A percentile compares a stretch with the other conserved stretches of the same genome.
phyloP scores from a whole-genome alignment of 1,140 invertebrate species.

The Epicauta chinensis region DNA sequence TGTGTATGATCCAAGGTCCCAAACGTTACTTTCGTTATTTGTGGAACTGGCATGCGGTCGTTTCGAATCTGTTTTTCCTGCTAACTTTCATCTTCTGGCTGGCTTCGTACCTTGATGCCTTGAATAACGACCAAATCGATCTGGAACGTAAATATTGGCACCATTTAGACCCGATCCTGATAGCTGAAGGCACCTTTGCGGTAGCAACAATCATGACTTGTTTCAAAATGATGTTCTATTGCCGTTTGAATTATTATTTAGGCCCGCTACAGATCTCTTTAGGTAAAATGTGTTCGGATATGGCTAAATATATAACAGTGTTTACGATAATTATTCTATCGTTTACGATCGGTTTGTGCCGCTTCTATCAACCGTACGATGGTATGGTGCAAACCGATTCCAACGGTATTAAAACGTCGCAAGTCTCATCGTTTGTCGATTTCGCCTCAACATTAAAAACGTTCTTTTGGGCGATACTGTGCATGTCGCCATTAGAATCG shows the following conservation, averaged over 20 bases:
- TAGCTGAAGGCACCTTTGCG: conserved; percentile 66
- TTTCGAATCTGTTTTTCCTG: conserved; percentile 45
- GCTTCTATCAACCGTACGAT: conserved; percentile 54
- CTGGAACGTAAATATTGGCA: conserved; percentile 63
- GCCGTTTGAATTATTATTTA: conserved; percentile 51
- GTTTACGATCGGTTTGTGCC: conserved; percentile 46
- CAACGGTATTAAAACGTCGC: conserved; percentile 44
- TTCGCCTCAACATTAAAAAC: conserved; percentile 58
- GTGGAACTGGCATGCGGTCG: conserved; percentile 49
- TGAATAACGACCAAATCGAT: conserved; percentile 42
- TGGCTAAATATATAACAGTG: conserved; percentile 50
- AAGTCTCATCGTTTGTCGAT: conserved; percentile 50
- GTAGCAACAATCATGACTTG: conserved; percentile 67
- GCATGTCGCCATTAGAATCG: conserved; percentile 59
- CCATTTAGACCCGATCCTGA: conserved; percentile 60
- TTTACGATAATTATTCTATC: conserved; percentile 50
- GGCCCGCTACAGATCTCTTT: conserved; percentile 57
- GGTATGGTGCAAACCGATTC: conserved; percentile 53
- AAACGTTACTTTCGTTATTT: conserved; percentile 45
- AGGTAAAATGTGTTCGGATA: conserved; percentile 54
- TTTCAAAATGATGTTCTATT: conserved; percentile 51
- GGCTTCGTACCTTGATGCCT: conserved; percentile 43
- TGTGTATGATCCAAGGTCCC: conserved; percentile 48
- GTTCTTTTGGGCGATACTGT: conserved; percentile 71
- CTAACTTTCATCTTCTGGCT: conserved; percentile 49